Base-by-base conservation (phyloP, 2,113 vertebrate species). In the Okapia johnstoni region DNA sequence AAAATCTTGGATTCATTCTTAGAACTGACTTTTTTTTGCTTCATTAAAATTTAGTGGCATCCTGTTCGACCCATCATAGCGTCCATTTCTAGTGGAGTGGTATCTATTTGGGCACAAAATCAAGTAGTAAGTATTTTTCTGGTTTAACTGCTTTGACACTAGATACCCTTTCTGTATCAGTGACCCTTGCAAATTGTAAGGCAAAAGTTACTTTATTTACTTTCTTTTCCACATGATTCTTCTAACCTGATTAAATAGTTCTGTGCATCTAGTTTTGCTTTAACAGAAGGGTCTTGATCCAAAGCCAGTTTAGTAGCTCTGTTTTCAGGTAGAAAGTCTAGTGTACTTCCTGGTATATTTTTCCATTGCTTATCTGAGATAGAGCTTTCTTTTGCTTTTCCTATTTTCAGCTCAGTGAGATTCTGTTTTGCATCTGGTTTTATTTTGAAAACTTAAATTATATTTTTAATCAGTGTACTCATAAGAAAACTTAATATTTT, bases 81-180 rank as follows among this genome's bases (percentile, higher is more conserved):
- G 76, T 99, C 99, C 58, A 99, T 99, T 97, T 99, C 99, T 87
- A 99, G 99, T 90, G 99, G 99, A 5, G 99, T 99, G 1, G 99
- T 99, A 10, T 99, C 99, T 85, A 99, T 99, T 63, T 99, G 99
- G 99, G 99, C 99, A 90, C 99, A 99, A 98, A 99, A 99, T 98
- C 99, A 99, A 99, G 99, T 99, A 99, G 99, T 99, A 97, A 98
- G 99, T 97, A 2, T 11, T 93, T 23, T 21, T 83, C 28, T 89
- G 8, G 1, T 88, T 84, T 0, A 0, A 90, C 96, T 97, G 48
- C 58, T 63, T 92, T 61, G 33, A 86, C 88, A 91, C 36, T 70
- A 48, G 85, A 81, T 77, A 63, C 0, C 25, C 23, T 13, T n/a
- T 26, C 1, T 58, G 80, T 66, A 8, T 84, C 26, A 70, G 3